These are phyloP conservation scores for Sternotherus odoratus DNA, from an alignment of 2,797 vertebrate species.

Conservation along the genomic window DNA sequence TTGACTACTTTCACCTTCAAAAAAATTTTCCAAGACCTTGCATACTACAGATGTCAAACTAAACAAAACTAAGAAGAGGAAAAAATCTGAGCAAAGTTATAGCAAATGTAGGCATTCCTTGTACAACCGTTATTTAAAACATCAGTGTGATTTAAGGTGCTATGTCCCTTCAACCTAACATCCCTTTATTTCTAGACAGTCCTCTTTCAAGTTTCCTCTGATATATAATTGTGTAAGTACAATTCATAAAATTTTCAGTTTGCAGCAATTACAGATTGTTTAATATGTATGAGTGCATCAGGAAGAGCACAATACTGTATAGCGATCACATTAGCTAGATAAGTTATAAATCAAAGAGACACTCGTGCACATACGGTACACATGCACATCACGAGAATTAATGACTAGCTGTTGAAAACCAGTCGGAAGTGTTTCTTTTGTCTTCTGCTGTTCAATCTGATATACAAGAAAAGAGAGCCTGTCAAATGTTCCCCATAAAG, in stretches of 20 bases:
- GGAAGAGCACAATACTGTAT: not conserved
- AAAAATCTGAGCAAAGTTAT: not conserved
- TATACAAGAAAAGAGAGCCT: not conserved
- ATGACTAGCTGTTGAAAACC: accelerated
- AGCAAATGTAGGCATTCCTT: not conserved
- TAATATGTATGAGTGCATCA: slow-evolving; percentile 64
- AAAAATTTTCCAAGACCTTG: too few relatives aligned
- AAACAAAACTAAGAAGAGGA: not conserved
- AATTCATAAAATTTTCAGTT: slow-evolving; percentile 59
- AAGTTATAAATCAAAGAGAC: not conserved
- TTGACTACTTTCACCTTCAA: too few relatives aligned
- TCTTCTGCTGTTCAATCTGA: not conserved
- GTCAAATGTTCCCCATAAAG: accelerated
- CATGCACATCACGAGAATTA: not conserved
- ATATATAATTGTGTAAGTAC: not conserved
- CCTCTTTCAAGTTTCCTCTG: not conserved
- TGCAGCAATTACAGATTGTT: slow-evolving; percentile 51
- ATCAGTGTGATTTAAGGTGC: not conserved
- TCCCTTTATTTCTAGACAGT: accelerated
- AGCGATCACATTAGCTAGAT: not conserved
- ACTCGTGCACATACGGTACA: accelerated
- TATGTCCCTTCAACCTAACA: not conserved
- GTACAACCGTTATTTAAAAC: not conserved
- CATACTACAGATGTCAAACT: too few relatives aligned
- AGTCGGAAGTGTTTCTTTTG: accelerated